phyloP scores from a whole-genome alignment of 2,888 invertebrate genomes.

The Synanthedon formicaeformis region DNA sequence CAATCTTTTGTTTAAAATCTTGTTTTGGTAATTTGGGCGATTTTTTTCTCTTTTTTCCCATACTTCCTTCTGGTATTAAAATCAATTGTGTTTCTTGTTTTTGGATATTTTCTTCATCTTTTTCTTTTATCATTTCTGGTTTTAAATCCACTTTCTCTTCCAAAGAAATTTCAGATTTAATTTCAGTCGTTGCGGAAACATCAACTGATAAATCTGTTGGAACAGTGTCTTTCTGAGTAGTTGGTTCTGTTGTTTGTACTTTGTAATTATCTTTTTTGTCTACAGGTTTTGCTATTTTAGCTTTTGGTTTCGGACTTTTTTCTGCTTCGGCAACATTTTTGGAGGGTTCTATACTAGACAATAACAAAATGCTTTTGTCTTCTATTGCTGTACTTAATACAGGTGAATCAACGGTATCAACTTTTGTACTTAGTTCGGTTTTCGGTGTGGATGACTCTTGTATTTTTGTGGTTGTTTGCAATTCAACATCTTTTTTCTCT shows the following conservation, averaged over 20 bases:
- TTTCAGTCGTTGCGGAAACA: no score
- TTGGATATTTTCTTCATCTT: conserved; percentile 2
- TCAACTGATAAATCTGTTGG: no score
- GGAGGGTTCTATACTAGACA: no score
- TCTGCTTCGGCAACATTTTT: conserved; percentile 7
- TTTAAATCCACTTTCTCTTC: neutral
- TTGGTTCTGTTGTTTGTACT: neutral
- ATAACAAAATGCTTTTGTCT: no score
- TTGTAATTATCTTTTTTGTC: conserved; percentile 25
- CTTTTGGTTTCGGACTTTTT: conserved; percentile 28
- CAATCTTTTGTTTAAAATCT: conserved; percentile 11
- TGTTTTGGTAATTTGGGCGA: conserved; percentile 8
- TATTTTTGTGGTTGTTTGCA: no score
- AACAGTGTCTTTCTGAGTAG: no score
- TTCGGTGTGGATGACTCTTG: no score
- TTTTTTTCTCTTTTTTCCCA: conserved; percentile 9
- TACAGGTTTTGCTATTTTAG: conserved; percentile 48
- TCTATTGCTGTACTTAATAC: no score
- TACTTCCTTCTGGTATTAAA: neutral
- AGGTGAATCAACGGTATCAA: neutral
- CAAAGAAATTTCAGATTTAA: neutral
- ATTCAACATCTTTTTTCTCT: neutral
- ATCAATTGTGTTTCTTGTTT: no score
- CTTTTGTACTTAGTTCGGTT: neutral
- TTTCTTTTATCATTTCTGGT: neutral